Evolutionary conservation across 2,888 invertebrate species (phyloP).

Genomic region (Deladenus siricidicola): DNA sequence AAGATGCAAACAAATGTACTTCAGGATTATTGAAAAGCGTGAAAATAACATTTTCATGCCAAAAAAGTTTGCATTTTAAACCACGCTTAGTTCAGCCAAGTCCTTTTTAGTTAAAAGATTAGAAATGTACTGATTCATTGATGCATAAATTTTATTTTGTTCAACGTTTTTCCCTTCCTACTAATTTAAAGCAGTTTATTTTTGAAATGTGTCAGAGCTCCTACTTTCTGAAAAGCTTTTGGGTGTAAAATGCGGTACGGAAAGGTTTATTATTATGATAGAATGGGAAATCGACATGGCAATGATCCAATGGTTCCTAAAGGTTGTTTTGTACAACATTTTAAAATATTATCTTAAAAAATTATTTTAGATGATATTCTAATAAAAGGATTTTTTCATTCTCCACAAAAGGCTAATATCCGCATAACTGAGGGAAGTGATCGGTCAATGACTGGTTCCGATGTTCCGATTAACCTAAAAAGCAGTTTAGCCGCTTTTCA

Average conservation of each 20-base stretch:
- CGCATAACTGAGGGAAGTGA: background rate
- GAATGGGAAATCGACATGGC: conserved; percentile 36
- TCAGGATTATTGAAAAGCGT: no score
- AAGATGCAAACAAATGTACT: no score
- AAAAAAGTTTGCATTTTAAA: no score
- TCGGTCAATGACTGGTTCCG: background rate
- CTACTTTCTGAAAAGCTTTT: no score
- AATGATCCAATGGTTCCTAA: background rate
- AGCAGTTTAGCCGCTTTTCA: background rate
- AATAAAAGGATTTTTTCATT: background rate
- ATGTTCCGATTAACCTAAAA: background rate
- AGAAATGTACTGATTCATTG: no score
- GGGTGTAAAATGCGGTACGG: conserved; percentile 44
- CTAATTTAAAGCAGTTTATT: no score
- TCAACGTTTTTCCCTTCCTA: no score
- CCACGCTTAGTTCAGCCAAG: no score
- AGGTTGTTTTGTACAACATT: background rate
- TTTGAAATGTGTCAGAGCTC: no score
- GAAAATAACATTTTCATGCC: no score
- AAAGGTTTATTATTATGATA: conserved; percentile 46
- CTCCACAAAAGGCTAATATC: background rate
- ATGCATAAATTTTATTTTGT: no score
- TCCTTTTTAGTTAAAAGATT: no score
- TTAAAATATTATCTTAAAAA: background rate
- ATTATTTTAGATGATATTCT: background rate